Evolutionary conservation across 2,113 vertebrate genomes (phyloP), one percentile per base, ranked within the genome.

Genomic region (Crypturellus undulatus): DNA sequence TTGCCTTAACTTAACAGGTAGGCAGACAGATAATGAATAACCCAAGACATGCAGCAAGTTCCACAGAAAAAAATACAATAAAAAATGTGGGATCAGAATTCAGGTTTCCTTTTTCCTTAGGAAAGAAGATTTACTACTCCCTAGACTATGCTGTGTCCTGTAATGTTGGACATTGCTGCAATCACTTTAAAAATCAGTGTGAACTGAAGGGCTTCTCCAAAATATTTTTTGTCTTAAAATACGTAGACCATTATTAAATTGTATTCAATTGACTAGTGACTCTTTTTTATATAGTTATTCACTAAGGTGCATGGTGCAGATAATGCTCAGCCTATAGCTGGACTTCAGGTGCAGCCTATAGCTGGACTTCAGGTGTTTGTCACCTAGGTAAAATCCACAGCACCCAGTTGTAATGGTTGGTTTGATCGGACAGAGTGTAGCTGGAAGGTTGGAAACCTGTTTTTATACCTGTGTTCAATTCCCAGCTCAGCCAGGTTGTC

Each of bases 1-100:
- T 68, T 86, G 11, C 30, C 56, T 91, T 86, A 78, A 90, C 91
- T 93, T 97, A 88, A 58, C 51, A 75, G 85, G 87, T 85, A 85
- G 93, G 56, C 34, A 80, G 87, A 77, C 16, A 3, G 45, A 89
- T 88, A 96, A 65, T 76, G 68, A 90, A 28, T 71, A 92, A 71
- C 28, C 3, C 5, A 81, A 88, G 38, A 51, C 38, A 52, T 60
- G 42, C 51, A 85, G 32, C 30, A 82, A 1, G 1, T 11, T 56
- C 64, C 83, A 0, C 22, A 9, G 22, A 30, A 89, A 56, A 78
- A 56, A 28, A 49, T 47, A 9, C 25, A 52, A 52, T 7, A 52
- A 12, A 30, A 86, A 64, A 72, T 3, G 24, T 1, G 5, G 17
- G 21, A 93, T 51, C 3, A 47, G 62, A 88, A 80, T 52, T 19